phyloP scores from a whole-genome alignment of 1,140 invertebrate species.

The Araneus ventricosus region DNA sequence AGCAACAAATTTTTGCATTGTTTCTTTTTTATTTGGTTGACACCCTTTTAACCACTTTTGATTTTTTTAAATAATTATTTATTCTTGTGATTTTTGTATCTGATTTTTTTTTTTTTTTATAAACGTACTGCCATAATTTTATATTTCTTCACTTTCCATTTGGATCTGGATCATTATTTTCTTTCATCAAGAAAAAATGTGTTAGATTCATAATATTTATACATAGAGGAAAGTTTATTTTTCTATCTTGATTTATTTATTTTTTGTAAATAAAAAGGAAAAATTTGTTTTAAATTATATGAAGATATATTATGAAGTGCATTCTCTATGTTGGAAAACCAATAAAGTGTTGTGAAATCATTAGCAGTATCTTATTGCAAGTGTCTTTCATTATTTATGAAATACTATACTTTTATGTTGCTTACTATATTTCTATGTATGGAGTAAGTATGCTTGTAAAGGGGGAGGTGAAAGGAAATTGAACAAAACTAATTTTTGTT shows the following conservation, averaged over 20 bases:
- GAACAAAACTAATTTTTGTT: too few relatives aligned
- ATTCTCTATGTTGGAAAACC: not conserved
- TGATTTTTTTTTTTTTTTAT: too few relatives aligned
- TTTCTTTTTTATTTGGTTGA: not conserved
- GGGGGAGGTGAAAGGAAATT: too few relatives aligned
- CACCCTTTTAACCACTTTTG: not conserved
- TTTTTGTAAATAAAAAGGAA: conserved; percentile 11
- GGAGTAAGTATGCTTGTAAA: too few relatives aligned
- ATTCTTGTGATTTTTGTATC: not conserved
- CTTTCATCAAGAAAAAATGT: not conserved
- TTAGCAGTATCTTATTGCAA: not conserved
- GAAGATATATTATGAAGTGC: not conserved
- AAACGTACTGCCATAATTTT: not conserved
- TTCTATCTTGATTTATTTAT: conserved; percentile 18
- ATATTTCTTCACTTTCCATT: not conserved
- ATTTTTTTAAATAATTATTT: not conserved
- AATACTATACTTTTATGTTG: too few relatives aligned
- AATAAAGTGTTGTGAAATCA: not conserved
- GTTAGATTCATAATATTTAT: conserved; percentile 1
- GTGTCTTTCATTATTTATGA: not conserved
- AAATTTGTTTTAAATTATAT: not conserved
- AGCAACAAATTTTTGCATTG: too few relatives aligned
- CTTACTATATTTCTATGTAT: too few relatives aligned
- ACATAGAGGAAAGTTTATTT: not conserved
- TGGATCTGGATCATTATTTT: not conserved